Conservation (phyloP, 2,888 invertebrate genomes). For the Mythimna pallens region DNA sequence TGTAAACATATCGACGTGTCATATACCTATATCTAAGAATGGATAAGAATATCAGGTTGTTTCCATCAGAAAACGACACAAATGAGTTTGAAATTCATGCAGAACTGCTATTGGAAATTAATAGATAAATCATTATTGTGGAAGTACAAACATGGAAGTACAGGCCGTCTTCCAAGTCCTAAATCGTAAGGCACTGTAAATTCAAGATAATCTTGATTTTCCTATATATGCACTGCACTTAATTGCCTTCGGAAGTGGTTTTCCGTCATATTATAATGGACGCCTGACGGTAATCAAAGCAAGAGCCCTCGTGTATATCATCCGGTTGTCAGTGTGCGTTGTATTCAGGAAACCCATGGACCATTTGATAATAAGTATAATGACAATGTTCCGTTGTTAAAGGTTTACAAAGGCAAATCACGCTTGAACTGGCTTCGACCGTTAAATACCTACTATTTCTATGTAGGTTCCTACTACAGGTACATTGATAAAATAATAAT, state of each 20-base stretch:
- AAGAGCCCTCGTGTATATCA: slow-evolving; percentile 40
- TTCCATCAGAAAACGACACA: neutral
- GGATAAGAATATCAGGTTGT: neutral
- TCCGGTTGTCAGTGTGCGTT: slow-evolving; percentile 49
- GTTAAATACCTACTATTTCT: slow-evolving; percentile 39
- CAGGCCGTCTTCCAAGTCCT: slow-evolving; percentile 6
- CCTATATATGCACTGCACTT: slow-evolving; percentile 39
- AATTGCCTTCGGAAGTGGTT: slow-evolving; percentile 60
- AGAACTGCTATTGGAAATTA: neutral
- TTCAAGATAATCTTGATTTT: slow-evolving; percentile 46
- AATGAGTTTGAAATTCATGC: neutral
- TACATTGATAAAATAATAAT: neutral
- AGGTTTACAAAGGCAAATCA: slow-evolving; percentile 77
- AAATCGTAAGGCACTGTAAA: slow-evolving; percentile 23
- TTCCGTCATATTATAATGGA: slow-evolving; percentile 48
- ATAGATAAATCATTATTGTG: slow-evolving; percentile 3
- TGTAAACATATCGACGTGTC: neutral
- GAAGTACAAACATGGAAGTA: slow-evolving; percentile 13
- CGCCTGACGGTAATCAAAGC: slow-evolving; percentile 42
- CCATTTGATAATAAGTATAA: slow-evolving; percentile 79
- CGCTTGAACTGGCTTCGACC: slow-evolving; percentile 46
- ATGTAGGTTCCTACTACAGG: slow-evolving; percentile 8
- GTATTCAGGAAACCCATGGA: slow-evolving; percentile 69
- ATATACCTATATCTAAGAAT: neutral
- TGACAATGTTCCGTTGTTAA: slow-evolving; percentile 84